Evolutionary conservation across 2,888 invertebrate species (phyloP), one percentile per base, ranked within the genome.

Genomic region (Lampropteryx suffumata): DNA sequence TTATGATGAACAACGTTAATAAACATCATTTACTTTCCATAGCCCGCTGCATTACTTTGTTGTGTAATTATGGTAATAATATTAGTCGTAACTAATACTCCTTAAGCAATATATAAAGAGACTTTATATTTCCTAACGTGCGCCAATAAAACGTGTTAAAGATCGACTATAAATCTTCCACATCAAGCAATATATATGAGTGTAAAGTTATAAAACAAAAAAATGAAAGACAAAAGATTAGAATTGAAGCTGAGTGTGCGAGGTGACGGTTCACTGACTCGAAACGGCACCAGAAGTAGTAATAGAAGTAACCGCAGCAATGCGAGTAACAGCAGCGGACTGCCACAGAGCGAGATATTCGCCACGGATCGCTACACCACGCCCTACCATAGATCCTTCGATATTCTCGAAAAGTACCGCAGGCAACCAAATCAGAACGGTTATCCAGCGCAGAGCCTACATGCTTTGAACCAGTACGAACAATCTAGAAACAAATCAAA

Each of bases 221-320:
- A 55, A 55, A 90, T 90, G 90, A 90, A 81, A 78, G 84, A 90
- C 64, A 88, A 86, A 76, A 84, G 87, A 76, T 70, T 90, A 26
- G 83, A 91, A 79, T 72, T 91, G 48, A 91, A 82, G 60, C 66
- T 91, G 53, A 90, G 87, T 67, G 90, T 91, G 49, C 84, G 88
- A 29, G 89, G 90, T 29, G 91, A 90, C 54, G 86, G 89, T 57
- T 86, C 90, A 41, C 63, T 90, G 55, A 80, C 77, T 52, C 77
- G 90, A 34, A 83, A 83, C 66, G 80, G 80, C 64, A 64, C 73
- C 11, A 76, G 89, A 58, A 84, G 87, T 62, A 90, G 90, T 51
- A 79, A 61, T 14, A 76, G 90, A 67, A 89, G 88, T 61, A 87
- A 82, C 61, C 76, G 79, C 50, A 86, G 86, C 59, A 82, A 79